Base-by-base conservation (phyloP, 2,797 vertebrate genomes). In the Astyanax mexicanus region DNA sequence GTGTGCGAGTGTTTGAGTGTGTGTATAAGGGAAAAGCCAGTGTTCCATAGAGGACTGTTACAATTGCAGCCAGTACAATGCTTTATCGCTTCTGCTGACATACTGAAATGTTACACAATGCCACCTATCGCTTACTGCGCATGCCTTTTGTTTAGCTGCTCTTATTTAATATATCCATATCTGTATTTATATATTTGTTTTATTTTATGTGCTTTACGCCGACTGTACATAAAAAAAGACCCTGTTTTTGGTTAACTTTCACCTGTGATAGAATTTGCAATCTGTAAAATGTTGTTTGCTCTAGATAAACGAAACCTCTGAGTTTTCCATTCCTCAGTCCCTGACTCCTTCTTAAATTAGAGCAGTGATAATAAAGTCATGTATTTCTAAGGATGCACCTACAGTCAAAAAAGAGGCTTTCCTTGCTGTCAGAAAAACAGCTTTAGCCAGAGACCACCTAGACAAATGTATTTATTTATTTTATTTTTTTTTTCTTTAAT, bases 221-320 rank as follows among this genome's bases (percentile, higher is more conserved):
- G 91, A 93, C 90, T 97, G 95, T 97, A 96, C 90, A 97, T 94
- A 94, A 37, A n/a, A n/a, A n/a, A n/a, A n/a, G 86, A 82, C 86
- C 79, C 54, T 82, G 73, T 80, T 82, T 86, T 82, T 82, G 81
- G 77, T 88, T 86, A 93, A 84, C 93, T 92, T 94, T 91, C 94
- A 94, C 81, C 85, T 87, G 93, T 97, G 93, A 93, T 95, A 94
- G 94, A 94, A 94, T 95, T 95, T 94, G 92, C 94, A 94, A 93
- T 95, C 94, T 91, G 82, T 88, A 89, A 93, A 90, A 93, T 94
- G 92, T 91, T 66, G 83, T 78, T 80, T 94, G 91, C 92, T 92
- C 90, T 94, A 92, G 92, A 80, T 91, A 92, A 92, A 86, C 81
- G 61, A 75, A 77, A 73, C 72, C 70, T 67, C 35, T 6, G 37